phyloP scores from a whole-genome alignment of 2,113 vertebrate species.

The Petrocephalus zakoni region DNA sequence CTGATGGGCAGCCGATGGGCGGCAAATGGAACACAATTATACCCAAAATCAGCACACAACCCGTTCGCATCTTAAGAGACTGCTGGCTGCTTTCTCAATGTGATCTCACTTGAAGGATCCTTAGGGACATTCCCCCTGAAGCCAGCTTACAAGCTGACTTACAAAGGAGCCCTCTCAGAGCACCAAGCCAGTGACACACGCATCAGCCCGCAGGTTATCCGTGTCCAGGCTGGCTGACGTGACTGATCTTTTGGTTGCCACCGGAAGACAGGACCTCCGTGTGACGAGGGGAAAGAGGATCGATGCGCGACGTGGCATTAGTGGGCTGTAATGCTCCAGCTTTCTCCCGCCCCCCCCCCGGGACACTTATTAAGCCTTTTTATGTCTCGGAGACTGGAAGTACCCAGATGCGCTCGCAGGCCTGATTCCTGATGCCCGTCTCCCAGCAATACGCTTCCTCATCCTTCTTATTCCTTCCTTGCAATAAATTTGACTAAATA shows the following conservation, averaged over 20 bases:
- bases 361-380: conserved; percentile 13
- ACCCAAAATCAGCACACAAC: not conserved
- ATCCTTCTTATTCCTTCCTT: not conserved
- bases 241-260: not conserved
- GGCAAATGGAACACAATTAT: not conserved
- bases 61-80: not conserved
- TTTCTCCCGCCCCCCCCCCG: not conserved
- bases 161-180: not conserved
- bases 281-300: not conserved
- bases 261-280: not conserved
- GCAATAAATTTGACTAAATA: not conserved
- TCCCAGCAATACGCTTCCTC: not conserved
- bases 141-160: not conserved
- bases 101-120: not conserved
- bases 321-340: not conserved
- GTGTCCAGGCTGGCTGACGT: not conserved
- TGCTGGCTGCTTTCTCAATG: not conserved
- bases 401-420: not conserved
- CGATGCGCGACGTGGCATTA: conserved; percentile 10
- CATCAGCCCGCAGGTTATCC: not conserved
- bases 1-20: not conserved
- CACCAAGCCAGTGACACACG: not conserved
- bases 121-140: not conserved
- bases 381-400: not conserved
- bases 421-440: not conserved